These are phyloP conservation scores for Procapra przewalskii DNA, from an alignment of 2,113 vertebrate species.

Conservation along the genomic window DNA sequence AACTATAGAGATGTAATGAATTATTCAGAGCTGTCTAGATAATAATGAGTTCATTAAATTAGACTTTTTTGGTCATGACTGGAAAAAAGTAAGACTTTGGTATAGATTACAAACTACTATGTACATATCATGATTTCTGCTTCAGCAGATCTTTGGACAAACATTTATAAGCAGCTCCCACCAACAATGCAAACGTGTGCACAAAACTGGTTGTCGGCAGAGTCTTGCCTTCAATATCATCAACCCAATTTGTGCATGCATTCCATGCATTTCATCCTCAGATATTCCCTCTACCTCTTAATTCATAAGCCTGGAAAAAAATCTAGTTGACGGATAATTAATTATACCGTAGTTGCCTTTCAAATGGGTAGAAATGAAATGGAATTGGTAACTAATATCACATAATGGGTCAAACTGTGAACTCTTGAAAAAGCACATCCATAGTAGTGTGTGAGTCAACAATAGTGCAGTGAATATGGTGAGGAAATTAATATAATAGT, in stretches of 20 bases:
- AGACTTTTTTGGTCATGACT: background rate
- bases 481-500: background rate
- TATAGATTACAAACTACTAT: background rate
- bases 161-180: background rate
- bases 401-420: background rate
- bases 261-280: background rate
- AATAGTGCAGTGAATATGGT: background rate
- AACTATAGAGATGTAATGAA: background rate
- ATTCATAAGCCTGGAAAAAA: constrained; percentile 58
- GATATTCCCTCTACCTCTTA: constrained; percentile 22
- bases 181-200: background rate
- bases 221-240: constrained; percentile 20
- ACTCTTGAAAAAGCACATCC: background rate
- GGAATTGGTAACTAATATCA: background rate
- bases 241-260: background rate
- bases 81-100: background rate
- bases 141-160: background rate
- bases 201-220: background rate
- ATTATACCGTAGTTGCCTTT: constrained; percentile 40
- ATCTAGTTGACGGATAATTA: background rate
- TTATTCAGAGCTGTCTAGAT: background rate
- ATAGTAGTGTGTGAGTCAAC: background rate
- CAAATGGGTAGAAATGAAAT: background rate
- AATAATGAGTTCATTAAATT: background rate
- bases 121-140: background rate